phyloP scores from a whole-genome alignment of 2,113 vertebrate genomes.

The Sardina pilchardus region DNA sequence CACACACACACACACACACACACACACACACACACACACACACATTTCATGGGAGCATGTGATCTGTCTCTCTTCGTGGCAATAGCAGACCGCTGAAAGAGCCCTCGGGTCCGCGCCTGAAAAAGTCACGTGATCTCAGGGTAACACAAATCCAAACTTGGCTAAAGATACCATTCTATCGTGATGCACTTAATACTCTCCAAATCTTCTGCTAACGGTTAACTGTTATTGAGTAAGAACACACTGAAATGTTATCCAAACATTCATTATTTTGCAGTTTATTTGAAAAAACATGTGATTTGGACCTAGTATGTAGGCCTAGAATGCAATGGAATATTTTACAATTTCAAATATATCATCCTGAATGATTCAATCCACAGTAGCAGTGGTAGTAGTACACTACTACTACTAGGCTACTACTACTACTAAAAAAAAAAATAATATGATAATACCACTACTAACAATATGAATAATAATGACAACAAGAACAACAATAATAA shows the following conservation, averaged over 20 bases:
- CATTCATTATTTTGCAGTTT: background rate
- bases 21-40: slow-evolving; percentile 24
- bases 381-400: background rate
- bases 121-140: slow-evolving; percentile 70
- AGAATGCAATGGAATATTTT: background rate
- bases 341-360: background rate
- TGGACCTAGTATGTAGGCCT: background rate
- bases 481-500: background rate
- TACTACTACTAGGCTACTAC: no score
- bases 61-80: slow-evolving; percentile 36
- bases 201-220: background rate
- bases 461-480: background rate
- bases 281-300: background rate
- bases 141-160: slow-evolving; percentile 37
- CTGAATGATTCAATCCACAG: background rate
- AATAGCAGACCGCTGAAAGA: slow-evolving; percentile 39
- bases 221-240: background rate
- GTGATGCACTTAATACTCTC: background rate
- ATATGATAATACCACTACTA: background rate
- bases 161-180: background rate
- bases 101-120: slow-evolving; percentile 35
- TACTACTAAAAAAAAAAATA: no score
- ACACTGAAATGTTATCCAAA: background rate
- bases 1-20: slow-evolving; percentile 17
- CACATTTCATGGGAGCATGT: slow-evolving; percentile 30